Conservation (phyloP, 2,113 vertebrate species). For the Pituophis catenifer region DNA sequence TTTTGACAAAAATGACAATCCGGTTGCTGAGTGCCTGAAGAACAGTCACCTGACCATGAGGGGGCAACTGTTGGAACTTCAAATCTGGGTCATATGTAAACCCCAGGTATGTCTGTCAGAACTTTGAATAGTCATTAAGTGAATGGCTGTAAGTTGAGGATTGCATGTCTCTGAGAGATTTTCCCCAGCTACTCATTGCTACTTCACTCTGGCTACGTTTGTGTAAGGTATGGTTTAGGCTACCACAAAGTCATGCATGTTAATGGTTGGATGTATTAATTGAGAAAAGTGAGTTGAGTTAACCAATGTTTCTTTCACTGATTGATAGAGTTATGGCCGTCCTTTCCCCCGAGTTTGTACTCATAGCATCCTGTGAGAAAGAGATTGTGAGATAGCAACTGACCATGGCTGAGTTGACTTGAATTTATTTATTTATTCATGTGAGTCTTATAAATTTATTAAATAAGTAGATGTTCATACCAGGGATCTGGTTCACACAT, state of each 20-base stretch:
- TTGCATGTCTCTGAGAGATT: neutral
- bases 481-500: neutral
- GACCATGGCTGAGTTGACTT: neutral
- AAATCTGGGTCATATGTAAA: neutral
- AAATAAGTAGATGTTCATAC: neutral
- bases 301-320: neutral
- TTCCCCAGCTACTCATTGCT: neutral
- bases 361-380: neutral
- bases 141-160: neutral
- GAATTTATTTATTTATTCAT: neutral
- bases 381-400: neutral
- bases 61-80: neutral
- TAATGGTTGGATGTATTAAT: neutral
- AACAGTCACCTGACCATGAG: neutral
- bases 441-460: neutral
- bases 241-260: neutral
- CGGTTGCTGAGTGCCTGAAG: neutral
- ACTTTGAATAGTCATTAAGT: neutral
- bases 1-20: neutral
- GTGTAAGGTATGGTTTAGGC: neutral
- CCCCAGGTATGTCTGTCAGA: neutral
- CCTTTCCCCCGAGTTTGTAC: rapidly evolving
- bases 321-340: no score
- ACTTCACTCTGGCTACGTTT: neutral
- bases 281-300: neutral